These are phyloP conservation scores for Acanthisitta chloris DNA, from an alignment of 2,113 vertebrate species.

Conservation along the genomic window DNA sequence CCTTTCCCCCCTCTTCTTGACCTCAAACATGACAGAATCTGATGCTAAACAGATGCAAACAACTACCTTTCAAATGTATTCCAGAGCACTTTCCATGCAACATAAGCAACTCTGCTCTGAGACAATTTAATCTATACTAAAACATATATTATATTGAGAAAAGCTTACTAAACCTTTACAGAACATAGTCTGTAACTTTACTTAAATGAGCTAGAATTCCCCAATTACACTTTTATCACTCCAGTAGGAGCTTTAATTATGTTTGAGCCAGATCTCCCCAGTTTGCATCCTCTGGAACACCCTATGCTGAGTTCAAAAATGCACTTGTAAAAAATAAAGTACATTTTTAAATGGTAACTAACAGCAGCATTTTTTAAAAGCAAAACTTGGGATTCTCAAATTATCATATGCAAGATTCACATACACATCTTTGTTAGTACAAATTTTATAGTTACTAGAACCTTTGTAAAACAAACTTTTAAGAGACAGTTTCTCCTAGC, in stretches of 20 bases:
- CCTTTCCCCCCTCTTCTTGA: rapidly evolving
- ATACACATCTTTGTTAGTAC: background rate
- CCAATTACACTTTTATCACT: background rate
- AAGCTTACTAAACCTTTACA: background rate
- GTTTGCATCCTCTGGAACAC: background rate
- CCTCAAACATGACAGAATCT: background rate
- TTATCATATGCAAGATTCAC: background rate
- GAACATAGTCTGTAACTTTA: background rate
- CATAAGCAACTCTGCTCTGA: background rate
- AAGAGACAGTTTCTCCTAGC: background rate
- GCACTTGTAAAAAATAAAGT: background rate
- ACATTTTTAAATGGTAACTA: background rate
- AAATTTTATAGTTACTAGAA: background rate
- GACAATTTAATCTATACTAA: background rate
- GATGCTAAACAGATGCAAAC: background rate
- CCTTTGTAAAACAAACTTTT: no score
- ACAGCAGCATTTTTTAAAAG: background rate
- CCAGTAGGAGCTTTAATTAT: background rate
- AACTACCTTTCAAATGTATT: background rate
- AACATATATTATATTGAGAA: background rate
- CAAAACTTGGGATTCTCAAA: background rate
- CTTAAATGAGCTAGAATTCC: background rate
- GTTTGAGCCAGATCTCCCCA: background rate
- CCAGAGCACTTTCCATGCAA: background rate
- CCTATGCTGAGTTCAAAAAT: background rate